These are phyloP conservation scores for Exocentrus adspersus DNA, from an alignment of 2,888 invertebrate species.

Conservation along the genomic window DNA sequence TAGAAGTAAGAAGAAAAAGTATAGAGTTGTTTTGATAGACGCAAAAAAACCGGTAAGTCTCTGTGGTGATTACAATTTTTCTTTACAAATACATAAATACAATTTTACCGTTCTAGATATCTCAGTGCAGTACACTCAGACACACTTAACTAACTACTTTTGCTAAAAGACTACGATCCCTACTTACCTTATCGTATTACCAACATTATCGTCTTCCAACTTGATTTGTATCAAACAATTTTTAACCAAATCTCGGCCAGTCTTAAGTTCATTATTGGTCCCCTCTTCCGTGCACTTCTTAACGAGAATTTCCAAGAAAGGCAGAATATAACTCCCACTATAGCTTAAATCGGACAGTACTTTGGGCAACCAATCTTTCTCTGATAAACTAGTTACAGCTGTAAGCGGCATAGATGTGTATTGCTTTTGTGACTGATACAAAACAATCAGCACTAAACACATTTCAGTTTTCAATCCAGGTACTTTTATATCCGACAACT, in stretches of 20 bases:
- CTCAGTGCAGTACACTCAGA: too few species aligned
- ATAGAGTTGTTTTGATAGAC: too few species aligned
- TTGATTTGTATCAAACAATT: slow-evolving; percentile 70
- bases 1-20: too few species aligned
- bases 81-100: too few species aligned
- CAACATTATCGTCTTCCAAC: slow-evolving; percentile 68
- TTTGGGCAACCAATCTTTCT: slow-evolving; percentile 64
- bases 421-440: slow-evolving; percentile 74
- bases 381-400: slow-evolving; percentile 66
- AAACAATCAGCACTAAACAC: slow-evolving; percentile 72
- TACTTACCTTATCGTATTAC: slow-evolving; percentile 69
- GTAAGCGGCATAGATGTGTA: slow-evolving; percentile 64
- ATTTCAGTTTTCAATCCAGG: slow-evolving; percentile 71
- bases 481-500: slow-evolving; percentile 66
- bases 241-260: slow-evolving; percentile 68
- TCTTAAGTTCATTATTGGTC: slow-evolving; percentile 63
- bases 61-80: too few species aligned
- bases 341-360: slow-evolving; percentile 68
- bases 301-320: slow-evolving; percentile 70
- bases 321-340: slow-evolving; percentile 67
- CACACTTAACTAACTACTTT: too few species aligned
- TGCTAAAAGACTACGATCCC: too few species aligned
- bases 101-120: too few species aligned
- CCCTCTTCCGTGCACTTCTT: slow-evolving; percentile 66
- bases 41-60: too few species aligned